Conservation (phyloP, 2,797 vertebrate genomes). For the Chaetophractus vellerosus region DNA sequence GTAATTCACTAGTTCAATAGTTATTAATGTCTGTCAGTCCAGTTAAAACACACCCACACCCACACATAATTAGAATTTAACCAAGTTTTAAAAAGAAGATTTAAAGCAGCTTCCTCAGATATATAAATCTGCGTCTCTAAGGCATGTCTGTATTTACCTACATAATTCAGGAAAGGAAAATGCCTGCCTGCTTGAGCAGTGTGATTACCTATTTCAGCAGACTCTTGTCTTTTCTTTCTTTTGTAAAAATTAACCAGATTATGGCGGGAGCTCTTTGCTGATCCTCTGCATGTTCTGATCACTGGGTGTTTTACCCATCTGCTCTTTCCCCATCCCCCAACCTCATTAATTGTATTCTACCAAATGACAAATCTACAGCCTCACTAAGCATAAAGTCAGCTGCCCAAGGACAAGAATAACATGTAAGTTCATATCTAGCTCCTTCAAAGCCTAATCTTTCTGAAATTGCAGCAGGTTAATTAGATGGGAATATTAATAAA, state of each 20-base stretch:
- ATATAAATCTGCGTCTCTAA: constrained; percentile 50
- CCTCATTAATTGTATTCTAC: not conserved
- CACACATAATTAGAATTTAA: constrained; percentile 58
- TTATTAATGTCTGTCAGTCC: constrained; percentile 49
- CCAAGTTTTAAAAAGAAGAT: constrained; percentile 59
- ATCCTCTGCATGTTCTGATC: not conserved
- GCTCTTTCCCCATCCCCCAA: not conserved
- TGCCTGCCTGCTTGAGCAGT: not conserved
- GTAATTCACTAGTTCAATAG: constrained; percentile 52
- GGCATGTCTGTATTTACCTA: constrained; percentile 1
- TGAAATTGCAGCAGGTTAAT: constrained; percentile 10
- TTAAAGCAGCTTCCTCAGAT: constrained; percentile 23
- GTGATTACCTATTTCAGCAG: constrained; percentile 3
- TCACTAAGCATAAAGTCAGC: not conserved
- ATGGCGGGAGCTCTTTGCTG: not conserved
- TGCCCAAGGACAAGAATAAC: not conserved
- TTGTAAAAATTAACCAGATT: constrained; percentile 63
- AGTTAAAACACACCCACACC: constrained; percentile 41
- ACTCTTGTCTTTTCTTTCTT: not conserved
- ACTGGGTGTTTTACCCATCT: not conserved
- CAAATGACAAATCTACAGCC: not conserved
- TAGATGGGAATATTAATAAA: constrained; percentile 11
- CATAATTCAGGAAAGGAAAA: constrained; percentile 35
- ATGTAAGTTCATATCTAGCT: not conserved
- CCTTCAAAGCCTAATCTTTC: not conserved